Evolutionary conservation across 2,888 invertebrate species (phyloP), one percentile per base, ranked within the genome.

Genomic region (Amphipoea lucens): DNA sequence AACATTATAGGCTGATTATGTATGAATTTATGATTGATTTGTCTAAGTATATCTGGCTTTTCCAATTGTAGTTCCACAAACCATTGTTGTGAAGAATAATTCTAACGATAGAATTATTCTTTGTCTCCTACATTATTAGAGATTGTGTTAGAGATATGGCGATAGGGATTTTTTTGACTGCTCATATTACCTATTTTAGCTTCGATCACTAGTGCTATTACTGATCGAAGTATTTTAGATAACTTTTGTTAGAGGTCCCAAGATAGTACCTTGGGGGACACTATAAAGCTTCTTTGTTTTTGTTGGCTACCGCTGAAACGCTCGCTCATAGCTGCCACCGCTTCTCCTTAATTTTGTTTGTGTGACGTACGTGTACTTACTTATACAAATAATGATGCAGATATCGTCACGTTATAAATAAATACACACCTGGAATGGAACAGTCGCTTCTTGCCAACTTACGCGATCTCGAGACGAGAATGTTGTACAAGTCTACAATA

Each of bases 371-470:
- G 20, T 20, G 51, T n/a, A 62, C 9, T 29, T 40, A 40, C 17
- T 4, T 54, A 36, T 57, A 57, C 17, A 29, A 42, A 72, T 54
- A 78, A 42, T 54, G 14, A 60, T 78, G 9, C 51, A 20, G 11
- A 81, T 54, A 20, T 45, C 7, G n/a, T 48, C 20, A 17, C 29
- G 40, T 67, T 81, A 67, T 84, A 67, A 84, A 84, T 81, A 81
- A 79, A 79, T 66, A 11, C 14, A 29, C 66, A 84, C 62, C 82
- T 85, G 81, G 36, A 69, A 17, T 85, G 85, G 36, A 69, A 42
- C 17, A 14, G n/a, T 0, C 17, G 14, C 12, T 66, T 62, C 69
- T 69, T 69, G 85, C 81, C 73, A 85, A 80, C 6, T 85, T 60
- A 68, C 57, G n/a, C 29, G 36, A 40, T 57, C 14, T 60, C 54